Percentiles rank a stretch among this genome's conserved stretches.
These are phyloP conservation scores for Coelinius sp. DNA, from an alignment of 2,888 invertebrate species.

Conservation along the genomic window DNA sequence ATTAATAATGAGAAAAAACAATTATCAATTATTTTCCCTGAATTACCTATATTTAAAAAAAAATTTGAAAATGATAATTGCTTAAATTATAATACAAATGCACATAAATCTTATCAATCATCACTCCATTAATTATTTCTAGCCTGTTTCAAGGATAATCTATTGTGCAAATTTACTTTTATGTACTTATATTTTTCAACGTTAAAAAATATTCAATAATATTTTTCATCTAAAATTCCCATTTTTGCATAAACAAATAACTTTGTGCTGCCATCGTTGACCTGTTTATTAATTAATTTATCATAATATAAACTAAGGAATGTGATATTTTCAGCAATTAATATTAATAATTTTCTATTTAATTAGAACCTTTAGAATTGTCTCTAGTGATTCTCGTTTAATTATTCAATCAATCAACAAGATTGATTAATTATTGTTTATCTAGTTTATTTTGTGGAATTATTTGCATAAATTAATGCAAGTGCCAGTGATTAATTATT, in stretches of 20 bases:
- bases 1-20: background rate
- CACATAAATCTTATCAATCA: background rate
- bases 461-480: too few species aligned
- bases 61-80: too few species aligned
- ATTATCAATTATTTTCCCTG: too few species aligned
- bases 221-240: too few species aligned
- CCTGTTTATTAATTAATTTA: background rate
- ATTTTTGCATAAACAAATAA: background rate
- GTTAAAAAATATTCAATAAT: background rate
- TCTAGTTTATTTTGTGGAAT: too few species aligned
- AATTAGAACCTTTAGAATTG: background rate
- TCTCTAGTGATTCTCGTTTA: background rate
- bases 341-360: background rate
- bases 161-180: background rate
- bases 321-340: background rate
- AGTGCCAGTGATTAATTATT: background rate
- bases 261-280: slow-evolving; percentile 1
- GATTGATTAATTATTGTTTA: too few species aligned
- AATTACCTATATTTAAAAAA: too few species aligned
- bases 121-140: background rate
- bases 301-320: background rate
- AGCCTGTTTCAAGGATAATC: background rate
- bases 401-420: background rate
- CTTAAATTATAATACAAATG: background rate
- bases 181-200: background rate